Base-by-base conservation (phyloP, 2,888 invertebrate species). In the Tinea pellionella region DNA sequence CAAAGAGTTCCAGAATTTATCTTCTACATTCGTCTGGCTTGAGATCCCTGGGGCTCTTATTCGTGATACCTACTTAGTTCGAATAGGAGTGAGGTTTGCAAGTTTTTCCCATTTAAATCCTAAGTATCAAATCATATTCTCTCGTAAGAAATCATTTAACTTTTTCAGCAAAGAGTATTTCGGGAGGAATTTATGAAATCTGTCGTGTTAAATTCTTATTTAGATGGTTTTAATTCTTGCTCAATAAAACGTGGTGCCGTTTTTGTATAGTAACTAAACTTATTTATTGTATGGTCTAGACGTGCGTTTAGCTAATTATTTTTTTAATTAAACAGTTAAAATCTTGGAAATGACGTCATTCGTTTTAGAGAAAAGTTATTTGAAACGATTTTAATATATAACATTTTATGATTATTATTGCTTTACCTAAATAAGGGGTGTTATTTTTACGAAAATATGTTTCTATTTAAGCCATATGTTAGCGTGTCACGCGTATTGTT, bases 1-100 rank as follows among this genome's bases (percentile, higher is more conserved):
- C 83, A 82, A 80, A 80, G 83, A 81, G 82, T 76, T 80, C 78
- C 63, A 64, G 75, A 83, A 84, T 83, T 81, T 84, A 81, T 83
- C 79, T 74, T 71, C 67, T 75, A 72, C 74, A 74, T 78, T 76
- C 75, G 75, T 74, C 74, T 74, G 73, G 71, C 73, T 70, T 71
- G 74, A 73, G 78, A 76, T 85, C 83, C 81, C 80, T 68, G 70
- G 74, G 77, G 81, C 66, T 76, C 73, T 80, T 77, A 78, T 77
- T 80, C 74, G 75, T 19, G 24, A 53, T 53, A 53, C 74, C 76
- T 80, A 78, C 75, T 79, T 78, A 80, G 77, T 73, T 78, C 75
- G 75, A 78, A 78, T 73, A 74, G 53, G 9, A 24, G 11, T n/a
- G 24, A 24, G 24, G 9, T 47, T 47, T 47, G 15, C 47, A 16